phyloP scores from a whole-genome alignment of 2,888 invertebrate genomes.

The Dasysyrphus albostriatus region DNA sequence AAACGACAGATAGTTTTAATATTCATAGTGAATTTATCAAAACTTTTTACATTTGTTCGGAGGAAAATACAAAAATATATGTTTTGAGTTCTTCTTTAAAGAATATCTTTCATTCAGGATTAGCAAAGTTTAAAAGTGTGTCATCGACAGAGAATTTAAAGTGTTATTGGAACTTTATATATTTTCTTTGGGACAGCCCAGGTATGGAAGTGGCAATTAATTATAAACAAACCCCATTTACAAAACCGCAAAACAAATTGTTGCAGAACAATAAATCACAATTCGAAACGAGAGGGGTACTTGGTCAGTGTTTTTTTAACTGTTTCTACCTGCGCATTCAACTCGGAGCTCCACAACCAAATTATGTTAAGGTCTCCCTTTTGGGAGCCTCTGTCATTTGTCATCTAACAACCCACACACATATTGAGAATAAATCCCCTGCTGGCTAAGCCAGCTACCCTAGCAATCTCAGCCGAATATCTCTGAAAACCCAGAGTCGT shows the following conservation, averaged over 20 bases:
- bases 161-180: not conserved
- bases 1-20: slow-evolving; percentile 51
- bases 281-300: slow-evolving; percentile 32
- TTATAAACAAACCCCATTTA: slow-evolving; percentile 52
- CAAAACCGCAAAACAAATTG: slow-evolving; percentile 32
- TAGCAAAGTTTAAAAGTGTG: not conserved
- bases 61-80: not conserved
- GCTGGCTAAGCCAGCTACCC: slow-evolving; percentile 47
- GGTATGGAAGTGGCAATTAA: slow-evolving; percentile 47
- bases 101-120: not conserved
- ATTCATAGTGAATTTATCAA: slow-evolving; percentile 66
- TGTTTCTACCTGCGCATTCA: slow-evolving; percentile 51
- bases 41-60: slow-evolving; percentile 10
- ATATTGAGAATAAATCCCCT: slow-evolving; percentile 43
- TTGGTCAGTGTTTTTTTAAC: slow-evolving; percentile 23
- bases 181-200: not conserved
- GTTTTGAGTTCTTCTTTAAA: not conserved
- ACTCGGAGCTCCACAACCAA: slow-evolving; percentile 27
- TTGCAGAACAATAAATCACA: slow-evolving; percentile 62
- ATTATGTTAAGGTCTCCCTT: slow-evolving; percentile 56
- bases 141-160: slow-evolving; percentile 38
- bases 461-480: slow-evolving; percentile 58
- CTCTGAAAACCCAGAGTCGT: not conserved
- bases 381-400: slow-evolving; percentile 62
- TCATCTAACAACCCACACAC: slow-evolving; percentile 55